Evolutionary conservation across 1,140 invertebrate species (phyloP), one percentile per base, ranked within the genome.

Genomic region (Drosophila sucinea): DNA sequence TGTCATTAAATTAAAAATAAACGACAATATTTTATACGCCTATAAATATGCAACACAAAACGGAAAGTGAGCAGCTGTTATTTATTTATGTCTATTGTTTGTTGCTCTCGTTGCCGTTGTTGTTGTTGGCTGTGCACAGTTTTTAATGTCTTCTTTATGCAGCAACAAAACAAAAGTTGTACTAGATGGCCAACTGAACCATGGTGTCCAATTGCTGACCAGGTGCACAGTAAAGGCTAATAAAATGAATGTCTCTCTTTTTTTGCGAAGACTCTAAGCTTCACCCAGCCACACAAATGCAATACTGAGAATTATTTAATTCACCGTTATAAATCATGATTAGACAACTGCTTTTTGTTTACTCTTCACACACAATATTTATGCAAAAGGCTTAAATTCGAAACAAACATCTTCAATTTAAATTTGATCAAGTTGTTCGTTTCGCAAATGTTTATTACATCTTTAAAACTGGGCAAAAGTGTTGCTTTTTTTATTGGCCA

Each of bases 1-100:
- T 89, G 85, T 89, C 84, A 89, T 89, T 89, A 89, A 89, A 89
- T 89, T 89, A 90, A 89, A 89, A 89, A 89, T 89, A 87, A 87
- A 89, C 84, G 85, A 89, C 84, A 89, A 89, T 89, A 89, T 89
- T 89, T 89, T 89, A 89, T 89, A 77, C 84, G 77, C 84, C 84
- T 84, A 89, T 89, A 89, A 89, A 89, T 89, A 89, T 89, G 84
- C 85, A 89, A 89, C 40, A 79, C 56, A 72, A 74, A 70, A 73
- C 60, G 77, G 80, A 83, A 87, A 84, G 70, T 67, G 77, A 81
- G 77, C 83, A 87, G 80, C 77, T 89, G 84, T 70, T 75, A 78
- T 85, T 77, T 89, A 89, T 84, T 83, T 87, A 79, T 83, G 77
- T 70, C 72, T 54, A 35, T 79, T 69, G 66, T 78, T 60, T 63